A percentile compares a stretch with the other conserved stretches of the same genome.
Evolutionary conservation across 2,113 vertebrate species (phyloP).

Genomic region (Cnemophilus loriae): DNA sequence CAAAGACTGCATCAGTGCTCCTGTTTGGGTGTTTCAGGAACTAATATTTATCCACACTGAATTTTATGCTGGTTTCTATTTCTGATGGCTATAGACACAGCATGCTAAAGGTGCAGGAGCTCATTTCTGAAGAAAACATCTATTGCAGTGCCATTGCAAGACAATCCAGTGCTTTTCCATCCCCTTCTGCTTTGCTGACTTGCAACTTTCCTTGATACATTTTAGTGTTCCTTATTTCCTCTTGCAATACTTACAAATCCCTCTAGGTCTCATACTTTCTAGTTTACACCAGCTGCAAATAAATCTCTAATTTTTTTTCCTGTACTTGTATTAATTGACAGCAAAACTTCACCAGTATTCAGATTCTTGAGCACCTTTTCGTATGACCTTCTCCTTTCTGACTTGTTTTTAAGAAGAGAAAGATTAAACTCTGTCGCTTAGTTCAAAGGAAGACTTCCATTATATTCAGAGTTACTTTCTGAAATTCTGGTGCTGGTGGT

Average conservation of each 20-base stretch:
- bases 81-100: not conserved
- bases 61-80: not conserved
- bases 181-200: not conserved
- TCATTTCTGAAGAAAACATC: not conserved
- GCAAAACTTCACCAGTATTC: not conserved
- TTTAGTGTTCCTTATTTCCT: not conserved
- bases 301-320: rapidly evolving
- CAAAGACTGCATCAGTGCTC: not conserved
- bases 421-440: not conserved
- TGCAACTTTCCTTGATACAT: not conserved
- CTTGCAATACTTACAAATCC: not conserved
- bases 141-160: not conserved
- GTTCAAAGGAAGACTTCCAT: not conserved
- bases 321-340: not conserved
- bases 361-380: not conserved
- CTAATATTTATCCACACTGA: not conserved
- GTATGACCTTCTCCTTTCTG: not conserved
- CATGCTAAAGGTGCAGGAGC: not conserved
- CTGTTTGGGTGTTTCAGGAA: not conserved
- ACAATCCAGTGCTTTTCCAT: not conserved
- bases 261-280: not conserved
- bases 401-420: not conserved
- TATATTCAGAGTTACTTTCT: not conserved
- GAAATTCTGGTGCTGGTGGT: not conserved
- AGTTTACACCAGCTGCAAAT: not conserved